Evolutionary conservation across 2,888 invertebrate genomes (phyloP).

Genomic region (Malthinus flaveolus): DNA sequence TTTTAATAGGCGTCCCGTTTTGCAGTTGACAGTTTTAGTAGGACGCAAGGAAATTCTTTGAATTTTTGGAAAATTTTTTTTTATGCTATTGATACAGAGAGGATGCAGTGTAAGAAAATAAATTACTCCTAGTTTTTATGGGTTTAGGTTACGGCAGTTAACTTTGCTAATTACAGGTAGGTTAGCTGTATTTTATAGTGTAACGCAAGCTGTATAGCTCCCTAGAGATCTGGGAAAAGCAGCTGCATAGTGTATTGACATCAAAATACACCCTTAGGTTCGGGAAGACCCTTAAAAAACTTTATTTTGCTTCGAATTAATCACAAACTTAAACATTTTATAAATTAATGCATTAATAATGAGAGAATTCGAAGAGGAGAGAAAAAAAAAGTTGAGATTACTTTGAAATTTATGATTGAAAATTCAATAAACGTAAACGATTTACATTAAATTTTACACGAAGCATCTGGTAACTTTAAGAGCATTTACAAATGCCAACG

Average conservation of each 20-base stretch:
- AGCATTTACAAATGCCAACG: conserved; percentile 14
- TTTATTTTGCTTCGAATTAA: conserved; percentile 1
- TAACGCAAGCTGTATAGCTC: conserved; percentile 32
- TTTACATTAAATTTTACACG: conserved; percentile 26
- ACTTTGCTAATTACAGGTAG: conserved; percentile 37
- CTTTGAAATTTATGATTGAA: conserved; percentile 20
- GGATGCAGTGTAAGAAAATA: conserved; percentile 22
- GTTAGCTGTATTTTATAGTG: conserved; percentile 35
- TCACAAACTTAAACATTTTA: not conserved
- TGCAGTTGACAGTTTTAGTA: no score
- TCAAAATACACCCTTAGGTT: conserved; percentile 22
- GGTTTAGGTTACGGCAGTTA: conserved; percentile 34
- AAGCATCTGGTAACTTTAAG: conserved; percentile 10
- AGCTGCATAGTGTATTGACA: conserved; percentile 27
- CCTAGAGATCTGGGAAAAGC: conserved; percentile 20
- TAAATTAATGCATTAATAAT: conserved; percentile 2
- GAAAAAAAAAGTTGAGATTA: conserved; percentile 15
- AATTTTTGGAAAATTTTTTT: no score
- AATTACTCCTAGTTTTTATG: conserved; percentile 31
- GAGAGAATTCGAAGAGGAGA: conserved; percentile 1
- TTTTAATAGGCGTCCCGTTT: no score
- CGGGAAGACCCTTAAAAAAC: not conserved
- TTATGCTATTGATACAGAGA: conserved; percentile 10
- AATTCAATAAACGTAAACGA: conserved; percentile 23
- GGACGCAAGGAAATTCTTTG: no score